Evolutionary conservation across 2,888 invertebrate genomes (phyloP).

Genomic region (Griposia aprilina): DNA sequence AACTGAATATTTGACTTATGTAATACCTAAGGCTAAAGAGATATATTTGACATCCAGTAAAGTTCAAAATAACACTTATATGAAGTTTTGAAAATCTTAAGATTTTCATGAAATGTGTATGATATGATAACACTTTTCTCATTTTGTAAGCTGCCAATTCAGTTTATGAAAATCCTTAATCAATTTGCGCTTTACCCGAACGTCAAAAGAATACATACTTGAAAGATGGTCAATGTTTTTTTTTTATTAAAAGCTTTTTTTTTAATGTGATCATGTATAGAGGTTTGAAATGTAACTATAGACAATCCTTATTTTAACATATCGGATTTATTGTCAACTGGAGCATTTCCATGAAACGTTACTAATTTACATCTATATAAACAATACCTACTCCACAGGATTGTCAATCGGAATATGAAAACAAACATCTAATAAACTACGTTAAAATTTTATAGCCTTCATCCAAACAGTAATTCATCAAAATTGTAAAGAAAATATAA

Average conservation of each 20-base stretch:
- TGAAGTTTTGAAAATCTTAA: constrained; percentile 46
- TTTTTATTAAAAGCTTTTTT: not conserved
- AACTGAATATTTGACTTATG: constrained; percentile 15
- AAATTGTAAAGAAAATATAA: constrained; percentile 27
- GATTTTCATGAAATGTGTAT: constrained; percentile 29
- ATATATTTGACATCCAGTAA: constrained; percentile 12
- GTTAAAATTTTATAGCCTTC: constrained; percentile 5
- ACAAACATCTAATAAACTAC: constrained; percentile 21
- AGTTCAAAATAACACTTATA: constrained; percentile 29
- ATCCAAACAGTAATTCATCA: constrained; percentile 21
- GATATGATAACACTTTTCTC: constrained; percentile 35
- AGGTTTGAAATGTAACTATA: constrained; percentile 15
- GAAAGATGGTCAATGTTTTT: not conserved
- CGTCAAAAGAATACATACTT: not conserved
- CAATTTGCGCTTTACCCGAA: constrained; percentile 15
- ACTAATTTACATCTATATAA: constrained; percentile 25
- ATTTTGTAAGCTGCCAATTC: constrained; percentile 4
- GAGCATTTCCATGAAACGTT: constrained; percentile 44
- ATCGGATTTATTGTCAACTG: constrained; percentile 58
- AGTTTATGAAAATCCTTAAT: not conserved
- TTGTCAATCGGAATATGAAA: constrained; percentile 17
- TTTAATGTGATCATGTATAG: not conserved
- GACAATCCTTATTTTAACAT: constrained; percentile 36
- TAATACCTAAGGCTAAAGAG: not conserved
- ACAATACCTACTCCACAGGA: constrained; percentile 16